Percentiles rank a stretch among this genome's conserved stretches.
Conservation (phyloP, 2,113 vertebrate species). For the Paradoxurus hermaphroditus region DNA sequence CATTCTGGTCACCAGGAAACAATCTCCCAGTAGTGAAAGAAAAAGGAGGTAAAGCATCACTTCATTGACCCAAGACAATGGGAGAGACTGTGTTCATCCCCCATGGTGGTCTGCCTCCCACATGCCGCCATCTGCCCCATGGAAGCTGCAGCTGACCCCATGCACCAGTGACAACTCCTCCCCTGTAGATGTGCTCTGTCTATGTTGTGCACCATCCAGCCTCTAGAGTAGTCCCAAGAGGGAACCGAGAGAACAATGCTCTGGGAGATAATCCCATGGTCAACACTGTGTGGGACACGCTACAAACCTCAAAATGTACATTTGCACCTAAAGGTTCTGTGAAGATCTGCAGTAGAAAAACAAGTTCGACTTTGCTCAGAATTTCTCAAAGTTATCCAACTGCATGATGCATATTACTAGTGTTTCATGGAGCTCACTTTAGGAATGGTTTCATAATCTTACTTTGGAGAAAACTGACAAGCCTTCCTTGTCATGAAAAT, state of each 20-base stretch:
- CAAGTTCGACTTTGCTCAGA: not conserved
- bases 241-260: not conserved
- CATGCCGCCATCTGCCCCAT: not conserved
- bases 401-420: not conserved
- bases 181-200: not conserved
- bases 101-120: not conserved
- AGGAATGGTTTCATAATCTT: not conserved
- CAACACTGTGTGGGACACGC: not conserved
- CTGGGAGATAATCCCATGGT: not conserved
- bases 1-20: not conserved
- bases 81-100: not conserved
- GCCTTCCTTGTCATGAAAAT: not conserved
- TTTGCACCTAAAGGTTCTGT: not conserved
- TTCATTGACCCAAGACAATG: not conserved
- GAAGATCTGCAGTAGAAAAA: not conserved
- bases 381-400: not conserved
- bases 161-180: not conserved
- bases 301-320: accelerated
- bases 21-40: not conserved
- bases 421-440: not conserved
- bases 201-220: too few relatives aligned
- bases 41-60: not conserved
- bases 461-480: not conserved
- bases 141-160: not conserved
- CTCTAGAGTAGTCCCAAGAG: not conserved